A percentile compares a stretch with the other conserved stretches of the same genome.
These are phyloP conservation scores for Thysanoteuthis rhombus DNA, from an alignment of 2,888 invertebrate species.

Conservation along the genomic window DNA sequence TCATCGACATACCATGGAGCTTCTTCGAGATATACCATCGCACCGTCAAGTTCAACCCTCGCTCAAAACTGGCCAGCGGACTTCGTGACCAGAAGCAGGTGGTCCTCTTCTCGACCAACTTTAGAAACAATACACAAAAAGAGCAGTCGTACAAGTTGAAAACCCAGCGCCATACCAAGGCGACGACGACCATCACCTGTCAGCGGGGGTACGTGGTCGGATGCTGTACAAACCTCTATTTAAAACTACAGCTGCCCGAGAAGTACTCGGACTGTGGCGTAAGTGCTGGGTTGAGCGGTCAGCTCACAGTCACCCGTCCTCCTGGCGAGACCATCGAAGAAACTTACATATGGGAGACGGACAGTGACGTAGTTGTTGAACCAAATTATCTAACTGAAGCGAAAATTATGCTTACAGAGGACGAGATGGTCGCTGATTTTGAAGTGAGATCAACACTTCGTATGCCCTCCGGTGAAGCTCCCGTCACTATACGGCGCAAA, in stretches of 20 bases:
- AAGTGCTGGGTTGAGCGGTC: conserved; percentile 50
- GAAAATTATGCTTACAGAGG: conserved; percentile 47
- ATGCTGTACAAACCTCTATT: conserved; percentile 46
- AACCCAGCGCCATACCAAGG: conserved; percentile 52
- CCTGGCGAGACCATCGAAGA: conserved; percentile 51
- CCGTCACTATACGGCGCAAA: conserved; percentile 47
- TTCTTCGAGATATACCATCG: conserved; percentile 53
- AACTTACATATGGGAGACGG: conserved; percentile 52
- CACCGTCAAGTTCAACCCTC: conserved; percentile 45
- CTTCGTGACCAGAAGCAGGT: conserved; percentile 48
- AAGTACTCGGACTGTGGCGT: conserved; percentile 52
- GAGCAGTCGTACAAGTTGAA: conserved; percentile 53
- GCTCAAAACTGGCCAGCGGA: conserved; percentile 41
- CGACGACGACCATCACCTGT: conserved; percentile 48
- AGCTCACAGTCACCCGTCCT: conserved; percentile 46
- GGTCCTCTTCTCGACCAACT: conserved; percentile 51
- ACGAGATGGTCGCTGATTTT: conserved; percentile 52
- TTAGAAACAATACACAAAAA: conserved; percentile 51
- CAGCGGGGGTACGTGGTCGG: conserved; percentile 50
- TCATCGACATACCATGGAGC: conserved; percentile 53
- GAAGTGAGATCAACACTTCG: conserved; percentile 50
- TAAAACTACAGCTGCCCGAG: conserved; percentile 47
- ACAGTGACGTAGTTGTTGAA: conserved; percentile 55
- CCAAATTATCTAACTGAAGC: conserved; percentile 51
- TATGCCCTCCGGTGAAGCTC: conserved; percentile 53